Base-by-base conservation (phyloP, 2,888 invertebrate species). In the Smittia sp. region DNA sequence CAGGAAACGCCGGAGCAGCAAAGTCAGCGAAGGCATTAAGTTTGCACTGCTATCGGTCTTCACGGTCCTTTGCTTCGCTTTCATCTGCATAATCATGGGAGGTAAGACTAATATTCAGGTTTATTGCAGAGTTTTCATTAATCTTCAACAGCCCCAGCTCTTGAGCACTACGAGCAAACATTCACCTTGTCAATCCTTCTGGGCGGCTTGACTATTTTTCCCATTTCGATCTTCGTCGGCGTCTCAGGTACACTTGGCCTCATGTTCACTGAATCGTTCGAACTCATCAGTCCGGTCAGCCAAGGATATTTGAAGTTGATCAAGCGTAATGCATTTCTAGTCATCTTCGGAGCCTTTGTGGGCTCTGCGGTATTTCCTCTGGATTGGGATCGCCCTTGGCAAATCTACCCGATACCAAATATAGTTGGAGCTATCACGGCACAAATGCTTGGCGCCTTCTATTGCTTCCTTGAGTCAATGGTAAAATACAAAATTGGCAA, bases 351-450 rank as follows among this genome's bases (percentile, higher is more conserved):
- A 4, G 88, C 91, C 11, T 94, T 93, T 93, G 77, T 89, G 11
- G 92, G 93, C 9, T 91, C 92, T 7, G 84, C 90, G 75, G 89
- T 90, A 1, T 89, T 93, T 74, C 94, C 94, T 1, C 82, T 94
- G 41, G 94, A 94, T 79, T 94, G 94, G 94, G 91, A 93, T 78
- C 85, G 89, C 75, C 89, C 90, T 11, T 94, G 93, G 92, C 93
- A 94, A 84, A 85, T 78, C 0, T 90, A 90, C 87, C 90, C 90
- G 0, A 86, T 89, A 77, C 87, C 90, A 1, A 89, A 89, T 78
- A 83, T 86, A 24, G 80, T 86, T 39, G 89, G 89, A 4, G 86
- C 88, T 0, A 77, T 90, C 1, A 75, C 85, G 63, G 89, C 89
- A 11, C 73, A 73, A 27, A 46, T 73, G 63, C 7, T 65, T 24